phyloP scores from a whole-genome alignment of 2,797 vertebrate genomes.

The Phoxinus dragarum region DNA sequence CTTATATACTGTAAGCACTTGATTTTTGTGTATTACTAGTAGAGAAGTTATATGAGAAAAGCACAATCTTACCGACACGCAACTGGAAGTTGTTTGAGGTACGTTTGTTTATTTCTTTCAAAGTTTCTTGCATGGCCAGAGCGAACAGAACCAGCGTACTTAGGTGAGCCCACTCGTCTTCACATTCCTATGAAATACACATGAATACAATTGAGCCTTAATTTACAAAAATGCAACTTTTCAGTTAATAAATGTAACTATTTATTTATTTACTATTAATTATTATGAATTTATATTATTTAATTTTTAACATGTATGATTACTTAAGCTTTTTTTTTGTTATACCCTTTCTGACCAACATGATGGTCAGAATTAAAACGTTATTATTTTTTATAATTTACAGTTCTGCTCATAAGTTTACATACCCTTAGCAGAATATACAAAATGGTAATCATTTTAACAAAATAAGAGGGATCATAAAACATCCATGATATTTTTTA shows the following conservation, averaged over 20 bases:
- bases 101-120: constrained; percentile 88
- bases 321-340: neutral
- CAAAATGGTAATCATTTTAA: neutral
- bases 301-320: neutral
- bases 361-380: neutral
- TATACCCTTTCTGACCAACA: neutral
- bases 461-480: neutral
- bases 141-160: constrained; percentile 86
- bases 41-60: neutral
- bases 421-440: neutral
- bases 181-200: constrained; percentile 37
- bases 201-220: neutral
- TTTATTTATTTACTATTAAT: neutral
- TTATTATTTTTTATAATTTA: neutral
- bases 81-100: constrained; percentile 89
- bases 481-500: neutral
- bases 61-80: constrained; percentile 74
- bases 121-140: constrained; percentile 88
- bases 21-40: neutral
- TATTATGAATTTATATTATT: neutral
- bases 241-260: neutral
- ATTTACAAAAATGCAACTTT: neutral
- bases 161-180: constrained; percentile 73
- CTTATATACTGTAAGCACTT: neutral
- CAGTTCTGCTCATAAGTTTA: neutral